Evolutionary conservation across 2,888 invertebrate species (phyloP), one percentile per base, ranked within the genome.

Genomic region (Chouioia cunea): DNA sequence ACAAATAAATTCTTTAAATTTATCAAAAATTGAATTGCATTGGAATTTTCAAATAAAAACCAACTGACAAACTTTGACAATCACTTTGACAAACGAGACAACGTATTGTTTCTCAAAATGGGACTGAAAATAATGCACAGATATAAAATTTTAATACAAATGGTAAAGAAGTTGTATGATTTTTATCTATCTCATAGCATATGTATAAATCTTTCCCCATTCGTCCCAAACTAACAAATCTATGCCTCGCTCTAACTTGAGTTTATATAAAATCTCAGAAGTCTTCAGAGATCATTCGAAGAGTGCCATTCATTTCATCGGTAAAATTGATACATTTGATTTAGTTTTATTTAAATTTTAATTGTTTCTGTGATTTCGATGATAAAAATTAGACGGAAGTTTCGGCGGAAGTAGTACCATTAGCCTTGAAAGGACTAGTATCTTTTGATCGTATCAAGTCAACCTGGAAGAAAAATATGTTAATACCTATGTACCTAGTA

Each of bases 381-480:
- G 64, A 12, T 71, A 69, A 15, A 46, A 68, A 69, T 81, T 79
- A 84, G 68, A 84, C 84, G 52, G 84, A 82, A 57, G 84, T 84
- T 76, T 84, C 84, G 70, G 84, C 83, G 57, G 84, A 83, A 73
- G 82, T 81, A 77, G 83, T 82, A 75, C 84, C 83, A 77, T 83
- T 84, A 36, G 76, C 78, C 75, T 83, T 83, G 74, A 79, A 77
- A 70, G 82, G 79, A 75, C 80, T 78, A 74, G 80, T 77, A 73
- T 84, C 83, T 81, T 84, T 84, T 74, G 83, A 82, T 76, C 84
- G 80, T 74, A 84, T 84, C 75, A 83, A 77, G 76, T 83, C 83
- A 73, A 84, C 82, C 84, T 84, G 80, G 54, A 82, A 83, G 73
- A 52, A 75, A 64, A 73, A 74, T 18, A 73, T 59, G 63, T 70